Percentiles rank a stretch among this genome's conserved stretches.
Evolutionary conservation across 2,113 vertebrate species (phyloP).

Genomic region (Athene cunicularia): DNA sequence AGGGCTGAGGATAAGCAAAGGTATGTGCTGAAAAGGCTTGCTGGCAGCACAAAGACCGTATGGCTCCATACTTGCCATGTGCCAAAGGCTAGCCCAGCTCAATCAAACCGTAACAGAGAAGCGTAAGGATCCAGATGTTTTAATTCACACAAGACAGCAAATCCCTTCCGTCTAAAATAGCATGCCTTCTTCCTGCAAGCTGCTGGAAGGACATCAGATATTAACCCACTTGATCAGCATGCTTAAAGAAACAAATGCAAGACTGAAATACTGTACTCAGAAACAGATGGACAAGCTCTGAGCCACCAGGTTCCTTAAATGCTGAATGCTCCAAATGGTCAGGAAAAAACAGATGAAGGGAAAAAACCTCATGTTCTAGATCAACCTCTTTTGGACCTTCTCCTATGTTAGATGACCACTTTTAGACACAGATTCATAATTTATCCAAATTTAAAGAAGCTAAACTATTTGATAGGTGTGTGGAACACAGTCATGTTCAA

Average conservation of each 20-base stretch:
- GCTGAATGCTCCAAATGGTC: not conserved
- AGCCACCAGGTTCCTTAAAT: not conserved
- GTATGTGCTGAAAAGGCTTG: not conserved
- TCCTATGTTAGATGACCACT: not conserved
- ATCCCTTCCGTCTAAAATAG: conserved; percentile 25
- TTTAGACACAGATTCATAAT: not conserved
- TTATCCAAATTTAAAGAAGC: not conserved
- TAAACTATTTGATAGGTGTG: not conserved
- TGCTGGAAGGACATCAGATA: conserved; percentile 49
- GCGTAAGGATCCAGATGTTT: conserved; percentile 45
- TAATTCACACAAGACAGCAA: conserved; percentile 47
- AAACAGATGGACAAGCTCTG: conserved; percentile 6
- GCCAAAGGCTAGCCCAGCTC: not conserved
- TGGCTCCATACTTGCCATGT: not conserved
- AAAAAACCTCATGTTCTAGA: not conserved
- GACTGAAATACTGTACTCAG: not conserved
- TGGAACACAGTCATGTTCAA: not conserved
- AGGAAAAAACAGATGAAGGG: not conserved
- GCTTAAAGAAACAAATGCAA: conserved; percentile 37
- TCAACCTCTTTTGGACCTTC: not conserved
- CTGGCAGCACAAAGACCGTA: conserved; percentile 3
- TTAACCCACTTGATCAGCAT: not conserved
- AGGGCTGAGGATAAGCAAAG: not conserved
- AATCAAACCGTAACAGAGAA: conserved; percentile 7
- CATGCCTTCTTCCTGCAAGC: not conserved